Conservation (phyloP, 1,140 invertebrate species). For the Forficula auricularia region DNA sequence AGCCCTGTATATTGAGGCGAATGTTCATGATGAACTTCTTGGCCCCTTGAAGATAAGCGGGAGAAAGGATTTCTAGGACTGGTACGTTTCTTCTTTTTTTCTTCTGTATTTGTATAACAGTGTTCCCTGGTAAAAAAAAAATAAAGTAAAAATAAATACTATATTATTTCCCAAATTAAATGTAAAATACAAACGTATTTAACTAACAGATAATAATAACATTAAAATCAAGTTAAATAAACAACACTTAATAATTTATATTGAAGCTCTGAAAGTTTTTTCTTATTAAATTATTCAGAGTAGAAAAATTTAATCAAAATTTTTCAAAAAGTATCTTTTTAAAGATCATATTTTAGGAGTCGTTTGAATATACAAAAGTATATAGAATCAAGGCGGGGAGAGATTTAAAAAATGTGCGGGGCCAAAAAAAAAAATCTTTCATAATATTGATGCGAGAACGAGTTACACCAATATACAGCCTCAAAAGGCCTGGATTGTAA, state of each 20-base stretch:
- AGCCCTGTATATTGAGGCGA: slow-evolving; percentile 8
- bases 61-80: slow-evolving; percentile 4
- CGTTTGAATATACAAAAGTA: no score
- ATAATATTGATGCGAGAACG: no score
- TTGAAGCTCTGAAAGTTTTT: not conserved
- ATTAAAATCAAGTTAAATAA: not conserved
- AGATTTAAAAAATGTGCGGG: no score
- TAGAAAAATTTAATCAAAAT: no score
- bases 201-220: not conserved
- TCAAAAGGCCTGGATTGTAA: no score
- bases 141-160: not conserved
- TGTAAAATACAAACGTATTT: not conserved
- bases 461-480: no score
- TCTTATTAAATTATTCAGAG: no score
- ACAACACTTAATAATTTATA: not conserved
- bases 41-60: not conserved
- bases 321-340: no score
- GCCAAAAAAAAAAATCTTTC: no score
- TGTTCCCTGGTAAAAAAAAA: not conserved
- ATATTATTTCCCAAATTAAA: not conserved
- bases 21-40: not conserved
- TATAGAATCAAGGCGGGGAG: no score
- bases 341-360: no score
- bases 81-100: slow-evolving; percentile 1
- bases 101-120: not conserved